phyloP scores from a whole-genome alignment of 2,797 vertebrate genomes.

The Margarornis squamiger region DNA sequence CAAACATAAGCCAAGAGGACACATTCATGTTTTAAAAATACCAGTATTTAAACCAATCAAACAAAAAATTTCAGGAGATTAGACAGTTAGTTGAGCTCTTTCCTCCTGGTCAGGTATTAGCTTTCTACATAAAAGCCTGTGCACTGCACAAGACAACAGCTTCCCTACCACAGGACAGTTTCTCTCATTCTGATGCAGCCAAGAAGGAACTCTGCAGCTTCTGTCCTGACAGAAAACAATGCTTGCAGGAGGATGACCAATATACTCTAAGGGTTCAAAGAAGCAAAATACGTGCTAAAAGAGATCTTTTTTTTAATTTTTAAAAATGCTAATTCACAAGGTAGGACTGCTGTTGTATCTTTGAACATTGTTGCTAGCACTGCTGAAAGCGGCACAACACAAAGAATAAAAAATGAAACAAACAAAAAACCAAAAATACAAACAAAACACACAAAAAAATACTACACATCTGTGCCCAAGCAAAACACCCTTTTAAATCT shows the following conservation, averaged over 20 bases:
- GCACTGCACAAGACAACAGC: background rate
- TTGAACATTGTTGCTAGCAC: background rate
- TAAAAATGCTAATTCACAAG: background rate
- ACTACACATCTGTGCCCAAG: background rate
- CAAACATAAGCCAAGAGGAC: background rate
- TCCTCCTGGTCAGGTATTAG: background rate
- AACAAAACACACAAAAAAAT: background rate
- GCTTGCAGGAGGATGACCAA: background rate
- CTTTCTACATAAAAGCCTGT: background rate
- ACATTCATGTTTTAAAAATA: background rate
- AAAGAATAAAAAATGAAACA: background rate
- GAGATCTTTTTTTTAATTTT: background rate
- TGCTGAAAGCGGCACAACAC: background rate
- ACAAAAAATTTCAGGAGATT: background rate
- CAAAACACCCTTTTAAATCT: background rate
- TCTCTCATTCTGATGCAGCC: background rate
- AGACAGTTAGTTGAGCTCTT: background rate
- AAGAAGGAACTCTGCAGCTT: background rate
- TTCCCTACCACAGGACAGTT: background rate
- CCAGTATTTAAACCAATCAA: background rate
- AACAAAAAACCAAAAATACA: background rate
- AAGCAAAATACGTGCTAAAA: background rate
- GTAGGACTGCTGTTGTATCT: background rate
- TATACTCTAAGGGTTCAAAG: fast-evolving
- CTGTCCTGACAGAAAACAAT: background rate